Base-by-base conservation (phyloP, 2,797 vertebrate genomes). In the Pteropus rufus region DNA sequence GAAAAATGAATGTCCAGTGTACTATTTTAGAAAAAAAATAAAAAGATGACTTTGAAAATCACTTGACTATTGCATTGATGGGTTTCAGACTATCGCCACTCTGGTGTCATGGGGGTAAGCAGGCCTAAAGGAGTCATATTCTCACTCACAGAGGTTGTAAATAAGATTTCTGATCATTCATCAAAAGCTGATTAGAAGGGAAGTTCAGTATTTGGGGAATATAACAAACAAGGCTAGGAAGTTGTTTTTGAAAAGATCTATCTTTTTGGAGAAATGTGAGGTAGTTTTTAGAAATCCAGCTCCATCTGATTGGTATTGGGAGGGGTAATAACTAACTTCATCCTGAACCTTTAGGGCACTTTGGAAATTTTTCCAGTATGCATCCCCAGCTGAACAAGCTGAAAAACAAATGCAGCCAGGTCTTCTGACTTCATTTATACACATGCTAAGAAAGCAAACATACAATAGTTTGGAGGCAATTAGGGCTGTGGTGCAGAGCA, bases 111-210 rank as follows among this genome's bases (percentile, higher is more conserved):
- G 67, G 58, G 72, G 36, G 29, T 62, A 39, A 91, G 62, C 24
- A 36, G 65, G 36, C 80, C 46, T 36, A 41, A 79, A 85, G 31
- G 65, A 91, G 84, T 89, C 70, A 14, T 49, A 34, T 49, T 84
- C 41, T 93, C 62, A 77, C 70, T 95, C 10, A n/a, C 2, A 41
- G 49, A 91, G 67, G 52, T 69, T 95, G 64, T 93, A 54, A 8
- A 93, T 62, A 93, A 81, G 58, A 84, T 97, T 97, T 94, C 77
- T 97, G 85, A 90, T 97, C 96, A 96, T 83, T 88, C 79, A 60
- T 95, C 97, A 96, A 97, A 95, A 96, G 81, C 52, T 81, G 92
- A 93, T 91, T 87, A 70, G 58, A 94, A 97, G 83, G 86, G 60
- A 96, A 67, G 46, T 84, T 93, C 75, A 93, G 62, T 19, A 24